phyloP scores from a whole-genome alignment of 2,113 vertebrate species.

The Carettochelys insculpta region DNA sequence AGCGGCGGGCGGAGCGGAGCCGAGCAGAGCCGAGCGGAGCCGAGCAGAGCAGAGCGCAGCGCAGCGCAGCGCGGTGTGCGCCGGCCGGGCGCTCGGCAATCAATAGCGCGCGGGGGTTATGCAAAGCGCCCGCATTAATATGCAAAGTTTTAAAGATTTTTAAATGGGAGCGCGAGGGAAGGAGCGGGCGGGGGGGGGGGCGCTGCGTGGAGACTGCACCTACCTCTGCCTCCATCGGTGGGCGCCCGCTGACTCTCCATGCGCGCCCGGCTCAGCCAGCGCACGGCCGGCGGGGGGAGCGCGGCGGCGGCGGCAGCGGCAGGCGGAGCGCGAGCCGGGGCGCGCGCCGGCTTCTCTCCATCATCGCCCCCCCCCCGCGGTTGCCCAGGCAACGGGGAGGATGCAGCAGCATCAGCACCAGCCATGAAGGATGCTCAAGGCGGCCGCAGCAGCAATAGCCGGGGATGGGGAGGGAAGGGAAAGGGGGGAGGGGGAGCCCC shows the following conservation, averaged over 20 bases:
- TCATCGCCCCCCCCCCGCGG: conserved; percentile 76
- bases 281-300: conserved; percentile 75
- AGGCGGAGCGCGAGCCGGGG: conserved; percentile 77
- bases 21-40: not conserved
- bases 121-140: conserved; percentile 81
- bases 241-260: conserved; percentile 87
- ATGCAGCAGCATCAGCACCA: conserved; percentile 67
- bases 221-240: conserved; percentile 91
- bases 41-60: too few relatives aligned
- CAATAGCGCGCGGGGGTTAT: conserved; percentile 76
- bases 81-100: conserved; percentile 73
- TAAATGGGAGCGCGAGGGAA: conserved; percentile 73
- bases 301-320: conserved; percentile 77
- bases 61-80: not conserved
- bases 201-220: conserved; percentile 69
- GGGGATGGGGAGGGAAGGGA: conserved; percentile 62
- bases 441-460: conserved; percentile 60
- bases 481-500: not conserved
- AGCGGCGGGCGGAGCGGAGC: conserved; percentile 11
- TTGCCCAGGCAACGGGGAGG: conserved; percentile 70
- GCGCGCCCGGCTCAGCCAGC: conserved; percentile 81
- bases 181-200: conserved; percentile 55
- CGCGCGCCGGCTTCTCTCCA: conserved; percentile 73
- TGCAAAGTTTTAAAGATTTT: conserved; percentile 81
- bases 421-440: conserved; percentile 71